Percentiles rank a stretch among this genome's conserved stretches.
These are phyloP conservation scores for Synanthedon formicaeformis DNA, from an alignment of 2,888 invertebrate genomes.

Conservation along the genomic window DNA sequence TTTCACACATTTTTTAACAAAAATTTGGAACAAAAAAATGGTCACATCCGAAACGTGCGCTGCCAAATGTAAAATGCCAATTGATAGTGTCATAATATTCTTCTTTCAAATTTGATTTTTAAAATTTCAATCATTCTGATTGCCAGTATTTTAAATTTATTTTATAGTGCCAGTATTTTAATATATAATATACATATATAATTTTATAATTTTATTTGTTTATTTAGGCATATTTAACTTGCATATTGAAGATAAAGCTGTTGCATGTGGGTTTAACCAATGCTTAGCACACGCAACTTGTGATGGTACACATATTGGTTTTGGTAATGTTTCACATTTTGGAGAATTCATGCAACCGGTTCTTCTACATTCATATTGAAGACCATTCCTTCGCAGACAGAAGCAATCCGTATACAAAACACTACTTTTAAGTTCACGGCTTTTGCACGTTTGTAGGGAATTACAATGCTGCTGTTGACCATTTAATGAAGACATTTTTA, in stretches of 20 bases:
- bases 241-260: constrained; percentile 38
- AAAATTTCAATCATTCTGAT: constrained; percentile 7
- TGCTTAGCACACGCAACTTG: constrained; percentile 41
- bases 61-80: constrained; percentile 10
- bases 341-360: constrained; percentile 56
- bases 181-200: no score
- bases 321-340: constrained; percentile 35
- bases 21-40: constrained; percentile 17
- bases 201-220: not conserved
- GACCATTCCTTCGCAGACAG: constrained; percentile 68
- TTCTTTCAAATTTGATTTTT: constrained; percentile 16
- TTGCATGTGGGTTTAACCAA: constrained; percentile 44
- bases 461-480: no score
- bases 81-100: constrained; percentile 21
- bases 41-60: constrained; percentile 30
- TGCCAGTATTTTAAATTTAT: constrained; percentile 5
- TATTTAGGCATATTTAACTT: constrained; percentile 16
- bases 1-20: constrained; percentile 18
- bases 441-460: constrained; percentile 16
- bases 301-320: constrained; percentile 44
- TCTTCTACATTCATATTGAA: constrained; percentile 68
- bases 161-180: not conserved
- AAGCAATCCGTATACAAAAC: constrained; percentile 63
- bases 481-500: no score
- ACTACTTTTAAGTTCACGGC: constrained; percentile 65